Evolutionary conservation across 2,888 invertebrate species (phyloP).

Genomic region (Scaptomyza cyrtandrae): DNA sequence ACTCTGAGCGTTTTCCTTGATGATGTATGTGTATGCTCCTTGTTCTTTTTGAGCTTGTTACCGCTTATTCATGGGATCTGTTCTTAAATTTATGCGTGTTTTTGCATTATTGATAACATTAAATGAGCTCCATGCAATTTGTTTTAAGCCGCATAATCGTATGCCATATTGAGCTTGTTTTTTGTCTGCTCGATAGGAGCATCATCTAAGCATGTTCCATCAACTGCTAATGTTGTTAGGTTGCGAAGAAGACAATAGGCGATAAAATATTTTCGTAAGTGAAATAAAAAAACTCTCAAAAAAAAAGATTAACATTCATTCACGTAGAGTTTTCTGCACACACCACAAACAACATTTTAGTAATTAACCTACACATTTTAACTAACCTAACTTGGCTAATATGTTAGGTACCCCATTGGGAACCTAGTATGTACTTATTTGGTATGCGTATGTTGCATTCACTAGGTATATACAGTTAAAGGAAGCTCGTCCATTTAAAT

Average conservation of each 20-base stretch:
- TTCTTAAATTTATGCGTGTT: conserved; percentile 47
- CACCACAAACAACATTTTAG: conserved; percentile 21
- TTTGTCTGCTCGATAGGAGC: conserved; percentile 10
- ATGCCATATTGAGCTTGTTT: neutral
- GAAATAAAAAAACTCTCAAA: neutral
- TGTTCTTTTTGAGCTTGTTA: conserved; percentile 23
- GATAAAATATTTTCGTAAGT: conserved; percentile 5
- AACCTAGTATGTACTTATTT: conserved; percentile 1
- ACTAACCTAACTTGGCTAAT: conserved; percentile 29
- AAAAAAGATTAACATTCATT: conserved; percentile 3
- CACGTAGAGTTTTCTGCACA: conserved; percentile 4
- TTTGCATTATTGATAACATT: conserved; percentile 71
- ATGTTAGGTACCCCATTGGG: conserved; percentile 9
- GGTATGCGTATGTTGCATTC: conserved; percentile 30
- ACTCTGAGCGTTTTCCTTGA: conserved; percentile 3
- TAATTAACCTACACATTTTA: conserved; percentile 30
- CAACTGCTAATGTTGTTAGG: conserved; percentile 8
- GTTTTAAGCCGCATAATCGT: conserved; percentile 34
- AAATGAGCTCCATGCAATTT: conserved; percentile 66
- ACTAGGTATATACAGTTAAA: conserved; percentile 66
- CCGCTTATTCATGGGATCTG: conserved; percentile 31
- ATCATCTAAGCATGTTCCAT: neutral
- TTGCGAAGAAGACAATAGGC: neutral
- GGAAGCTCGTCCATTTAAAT: conserved; percentile 69
- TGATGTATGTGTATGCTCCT: conserved; percentile 25